Conservation (phyloP, 1,140 invertebrate species). For the Diorhabda elongata region DNA sequence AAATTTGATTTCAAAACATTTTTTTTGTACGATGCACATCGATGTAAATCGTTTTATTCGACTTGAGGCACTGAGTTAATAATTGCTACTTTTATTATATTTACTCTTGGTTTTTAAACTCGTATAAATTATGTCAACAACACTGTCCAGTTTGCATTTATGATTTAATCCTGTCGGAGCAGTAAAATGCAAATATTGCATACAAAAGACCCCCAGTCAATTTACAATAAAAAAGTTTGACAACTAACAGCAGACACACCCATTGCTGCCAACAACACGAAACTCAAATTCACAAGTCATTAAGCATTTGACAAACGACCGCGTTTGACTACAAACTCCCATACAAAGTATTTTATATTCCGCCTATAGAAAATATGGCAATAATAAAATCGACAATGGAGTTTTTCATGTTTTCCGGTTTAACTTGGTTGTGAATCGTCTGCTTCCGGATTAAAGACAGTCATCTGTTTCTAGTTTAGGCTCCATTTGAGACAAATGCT, state of each 20-base stretch:
- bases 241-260: slow-evolving; percentile 13
- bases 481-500: slow-evolving; percentile 20
- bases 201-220: slow-evolving; percentile 11
- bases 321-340: slow-evolving; percentile 11
- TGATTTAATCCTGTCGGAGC: too few species aligned
- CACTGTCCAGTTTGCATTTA: too few species aligned
- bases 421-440: neutral
- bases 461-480: slow-evolving; percentile 20
- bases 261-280: slow-evolving; percentile 19
- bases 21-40: too few species aligned
- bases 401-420: slow-evolving; percentile 8
- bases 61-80: too few species aligned
- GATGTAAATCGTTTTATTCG: too few species aligned
- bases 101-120: too few species aligned
- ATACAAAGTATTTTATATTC: slow-evolving; percentile 15
- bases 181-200: slow-evolving; percentile 8
- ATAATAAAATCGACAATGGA: slow-evolving; percentile 14
- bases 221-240: slow-evolving; percentile 18
- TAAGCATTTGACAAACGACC: slow-evolving; percentile 26
- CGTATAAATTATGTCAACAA: too few species aligned
- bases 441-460: slow-evolving; percentile 12
- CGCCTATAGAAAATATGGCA: slow-evolving; percentile 12
- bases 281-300: slow-evolving; percentile 23
- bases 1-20: too few species aligned
- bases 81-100: too few species aligned